phyloP scores from a whole-genome alignment of 2,113 vertebrate genomes.

The Anhinga anhinga region DNA sequence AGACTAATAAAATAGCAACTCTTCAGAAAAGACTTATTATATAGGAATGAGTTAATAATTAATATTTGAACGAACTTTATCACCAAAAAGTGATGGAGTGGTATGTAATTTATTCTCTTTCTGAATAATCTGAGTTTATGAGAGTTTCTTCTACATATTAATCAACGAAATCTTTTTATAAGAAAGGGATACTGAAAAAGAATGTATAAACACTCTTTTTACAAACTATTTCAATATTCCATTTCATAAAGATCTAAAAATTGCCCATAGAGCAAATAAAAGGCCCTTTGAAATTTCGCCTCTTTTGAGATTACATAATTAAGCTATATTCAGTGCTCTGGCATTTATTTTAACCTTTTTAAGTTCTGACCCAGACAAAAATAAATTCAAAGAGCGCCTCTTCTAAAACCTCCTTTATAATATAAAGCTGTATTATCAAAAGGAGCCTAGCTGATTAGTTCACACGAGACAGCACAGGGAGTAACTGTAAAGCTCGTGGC shows the following conservation, averaged over 20 bases:
- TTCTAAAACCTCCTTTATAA: neutral
- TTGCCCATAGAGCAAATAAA: neutral
- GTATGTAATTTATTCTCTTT: neutral
- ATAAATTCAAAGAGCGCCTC: constrained; percentile 10
- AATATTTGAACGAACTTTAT: neutral
- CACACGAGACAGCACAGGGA: neutral
- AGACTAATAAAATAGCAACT: neutral
- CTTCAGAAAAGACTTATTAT: neutral
- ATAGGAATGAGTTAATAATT: neutral
- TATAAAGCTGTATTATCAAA: constrained; percentile 23
- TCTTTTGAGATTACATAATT: constrained; percentile 29
- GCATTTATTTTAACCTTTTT: constrained; percentile 36
- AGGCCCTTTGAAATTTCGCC: neutral
- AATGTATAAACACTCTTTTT: neutral
- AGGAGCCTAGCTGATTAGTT: constrained; percentile 22
- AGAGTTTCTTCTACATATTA: neutral
- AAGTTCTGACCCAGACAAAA: constrained; percentile 42
- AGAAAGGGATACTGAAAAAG: neutral
- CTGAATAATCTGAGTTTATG: neutral
- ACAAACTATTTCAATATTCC: neutral
- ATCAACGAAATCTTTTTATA: neutral
- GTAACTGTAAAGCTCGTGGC: constrained; percentile 7
- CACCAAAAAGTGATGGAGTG: neutral
- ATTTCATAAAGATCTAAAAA: constrained; percentile 3
- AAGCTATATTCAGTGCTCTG: neutral